Conservation (phyloP, 2,113 vertebrate species). For the Anhinga anhinga region DNA sequence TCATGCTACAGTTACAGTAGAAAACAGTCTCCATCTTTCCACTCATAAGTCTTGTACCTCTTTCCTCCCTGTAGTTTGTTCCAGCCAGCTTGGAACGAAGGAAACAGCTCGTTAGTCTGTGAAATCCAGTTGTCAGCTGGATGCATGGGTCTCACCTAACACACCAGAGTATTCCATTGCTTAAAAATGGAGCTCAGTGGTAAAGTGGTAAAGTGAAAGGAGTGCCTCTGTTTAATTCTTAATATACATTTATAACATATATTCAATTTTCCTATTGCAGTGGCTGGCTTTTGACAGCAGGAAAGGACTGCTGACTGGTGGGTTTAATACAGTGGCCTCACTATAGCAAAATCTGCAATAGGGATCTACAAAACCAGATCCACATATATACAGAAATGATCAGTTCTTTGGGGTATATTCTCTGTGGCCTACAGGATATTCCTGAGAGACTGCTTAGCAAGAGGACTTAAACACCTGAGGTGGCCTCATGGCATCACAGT, state of each 20-base stretch:
- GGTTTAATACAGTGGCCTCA: neutral
- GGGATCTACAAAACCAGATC: neutral
- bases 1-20: neutral
- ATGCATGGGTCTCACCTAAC: neutral
- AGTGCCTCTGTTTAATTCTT: neutral
- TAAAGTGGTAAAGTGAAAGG: neutral
- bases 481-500: neutral
- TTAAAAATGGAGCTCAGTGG: neutral
- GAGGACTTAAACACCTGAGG: neutral
- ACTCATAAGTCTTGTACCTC: neutral
- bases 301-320: neutral
- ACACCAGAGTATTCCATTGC: neutral
- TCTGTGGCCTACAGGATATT: neutral
- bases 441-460: neutral
- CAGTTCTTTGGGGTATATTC: neutral
- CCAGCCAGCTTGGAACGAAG: neutral
- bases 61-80: neutral
- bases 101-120: neutral
- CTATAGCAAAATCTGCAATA: neutral
- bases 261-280: constrained; percentile 1
- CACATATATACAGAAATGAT: neutral
- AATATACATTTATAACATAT: neutral
- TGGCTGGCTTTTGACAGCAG: neutral
- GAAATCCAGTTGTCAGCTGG: neutral
- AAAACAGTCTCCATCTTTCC: neutral